Evolutionary conservation across 2,113 vertebrate genomes (phyloP), one percentile per base, ranked within the genome.

Genomic region (Marmota flaviventris): DNA sequence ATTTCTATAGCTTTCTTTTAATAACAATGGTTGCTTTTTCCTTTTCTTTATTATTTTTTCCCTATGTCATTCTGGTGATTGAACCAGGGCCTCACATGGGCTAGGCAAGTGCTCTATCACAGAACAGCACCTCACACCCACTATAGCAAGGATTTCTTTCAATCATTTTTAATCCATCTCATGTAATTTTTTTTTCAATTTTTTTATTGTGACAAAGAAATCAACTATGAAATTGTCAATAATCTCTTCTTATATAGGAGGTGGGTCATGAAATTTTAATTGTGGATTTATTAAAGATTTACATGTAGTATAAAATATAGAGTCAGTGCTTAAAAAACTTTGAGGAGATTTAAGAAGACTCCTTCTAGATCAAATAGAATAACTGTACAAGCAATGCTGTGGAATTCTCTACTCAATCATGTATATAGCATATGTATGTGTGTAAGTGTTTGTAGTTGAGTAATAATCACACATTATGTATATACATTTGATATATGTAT

Each of bases 1-100:
- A 94, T 63, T 18, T 81, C 27, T 94, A n/a, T 67, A 76, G 16
- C 69, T 48, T 85, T 58, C 17, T 85, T 75, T 88, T 86, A 72
- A 17, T 53, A 86, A 37, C 7, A 39, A 24, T 86, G 3, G 42
- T 81, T 85, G 69, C 0, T 70, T 84, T 67, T 32, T 8, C 9
- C 56, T 58, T 58, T 58, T 58, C 6, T 8, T 58, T 58, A 2
- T 61, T 61, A 2, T 3, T 25, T 61, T 61, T 61, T 24, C 18
- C 22, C 58, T 3, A 61, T 61, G 13, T 32, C 32, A 12, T 67
- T 4, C 65, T 34, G 29, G 11, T 29, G 10, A 34, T 67, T 32
- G 65, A 67, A 67, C 65, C 29, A 32, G 27, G 11, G 29, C 45
- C 1, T 45, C 45, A 45, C 45, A 45, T 45, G 45, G 45, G 8